Evolutionary conservation across 2,888 invertebrate genomes (phyloP).

Genomic region (Papilio demoleus): DNA sequence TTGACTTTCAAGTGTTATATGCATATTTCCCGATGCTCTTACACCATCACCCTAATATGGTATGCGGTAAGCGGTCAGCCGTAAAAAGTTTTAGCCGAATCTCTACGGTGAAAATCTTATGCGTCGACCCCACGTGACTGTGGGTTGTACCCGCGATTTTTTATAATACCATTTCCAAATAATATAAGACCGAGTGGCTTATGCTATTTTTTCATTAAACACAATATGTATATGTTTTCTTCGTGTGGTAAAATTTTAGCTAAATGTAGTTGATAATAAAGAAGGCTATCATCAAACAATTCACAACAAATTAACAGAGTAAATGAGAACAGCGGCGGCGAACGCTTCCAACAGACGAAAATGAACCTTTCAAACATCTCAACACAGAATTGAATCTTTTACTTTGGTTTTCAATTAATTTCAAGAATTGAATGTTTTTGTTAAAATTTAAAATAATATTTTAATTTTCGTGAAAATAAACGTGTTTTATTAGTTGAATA

Average conservation of each 20-base stretch:
- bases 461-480: background rate
- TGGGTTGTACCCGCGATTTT: too few relatives aligned
- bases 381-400: constrained; percentile 17
- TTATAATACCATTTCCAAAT: too few relatives aligned
- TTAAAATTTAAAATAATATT: background rate
- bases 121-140: too few relatives aligned
- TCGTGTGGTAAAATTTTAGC: constrained; percentile 1
- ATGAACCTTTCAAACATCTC: constrained; percentile 30
- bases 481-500: too few relatives aligned
- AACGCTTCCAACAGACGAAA: constrained; percentile 31
- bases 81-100: too few relatives aligned
- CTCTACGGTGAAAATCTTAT: too few relatives aligned
- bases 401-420: background rate
- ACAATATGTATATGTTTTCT: background rate
- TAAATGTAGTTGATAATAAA: constrained; percentile 21
- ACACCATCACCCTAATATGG: too few relatives aligned
- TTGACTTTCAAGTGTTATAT: too few relatives aligned
- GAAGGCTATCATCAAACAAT: constrained; percentile 37
- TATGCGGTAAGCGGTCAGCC: too few relatives aligned
- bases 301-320: constrained; percentile 38
- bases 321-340: constrained; percentile 29
- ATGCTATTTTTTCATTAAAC: background rate
- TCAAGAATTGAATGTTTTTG: background rate
- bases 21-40: too few relatives aligned
- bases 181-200: too few relatives aligned